These are phyloP conservation scores for Notarius quadriscutis DNA, from an alignment of 2,113 vertebrate genomes.

Conservation along the genomic window DNA sequence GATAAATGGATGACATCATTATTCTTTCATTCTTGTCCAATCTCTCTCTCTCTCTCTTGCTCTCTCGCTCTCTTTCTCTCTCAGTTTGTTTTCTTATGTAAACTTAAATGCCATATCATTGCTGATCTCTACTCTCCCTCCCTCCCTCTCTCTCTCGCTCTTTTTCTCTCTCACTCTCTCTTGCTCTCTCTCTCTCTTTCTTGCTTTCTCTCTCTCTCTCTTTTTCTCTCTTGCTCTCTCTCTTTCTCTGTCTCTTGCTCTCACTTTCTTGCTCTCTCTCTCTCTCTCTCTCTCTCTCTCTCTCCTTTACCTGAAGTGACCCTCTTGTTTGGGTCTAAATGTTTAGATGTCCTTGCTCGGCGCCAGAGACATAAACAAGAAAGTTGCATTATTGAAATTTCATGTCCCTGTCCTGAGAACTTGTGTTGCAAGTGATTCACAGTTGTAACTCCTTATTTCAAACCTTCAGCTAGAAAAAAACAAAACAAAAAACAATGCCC, in stretches of 20 bases:
- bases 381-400: neutral
- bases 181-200: neutral
- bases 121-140: constrained; percentile 49
- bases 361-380: neutral
- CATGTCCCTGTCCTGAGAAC: neutral
- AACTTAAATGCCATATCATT: constrained; percentile 20
- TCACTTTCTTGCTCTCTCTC: neutral
- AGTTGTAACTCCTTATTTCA: neutral
- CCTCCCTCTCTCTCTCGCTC: neutral
- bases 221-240: neutral
- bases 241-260: neutral
- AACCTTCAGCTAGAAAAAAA: neutral
- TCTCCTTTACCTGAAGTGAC: neutral
- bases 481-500: accelerated
- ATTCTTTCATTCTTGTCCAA: constrained; percentile 50
- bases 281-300: neutral
- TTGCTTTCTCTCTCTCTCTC: neutral
- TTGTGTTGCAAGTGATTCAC: neutral
- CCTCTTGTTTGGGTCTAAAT: neutral
- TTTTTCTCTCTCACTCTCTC: neutral
- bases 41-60: constrained; percentile 46
- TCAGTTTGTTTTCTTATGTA: constrained; percentile 34
- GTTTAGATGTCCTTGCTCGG: neutral
- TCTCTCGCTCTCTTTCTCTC: constrained; percentile 14
- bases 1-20: constrained; percentile 69